These are phyloP conservation scores for Lepisosteus oculatus DNA, from an alignment of 2,113 vertebrate genomes.

Conservation along the genomic window DNA sequence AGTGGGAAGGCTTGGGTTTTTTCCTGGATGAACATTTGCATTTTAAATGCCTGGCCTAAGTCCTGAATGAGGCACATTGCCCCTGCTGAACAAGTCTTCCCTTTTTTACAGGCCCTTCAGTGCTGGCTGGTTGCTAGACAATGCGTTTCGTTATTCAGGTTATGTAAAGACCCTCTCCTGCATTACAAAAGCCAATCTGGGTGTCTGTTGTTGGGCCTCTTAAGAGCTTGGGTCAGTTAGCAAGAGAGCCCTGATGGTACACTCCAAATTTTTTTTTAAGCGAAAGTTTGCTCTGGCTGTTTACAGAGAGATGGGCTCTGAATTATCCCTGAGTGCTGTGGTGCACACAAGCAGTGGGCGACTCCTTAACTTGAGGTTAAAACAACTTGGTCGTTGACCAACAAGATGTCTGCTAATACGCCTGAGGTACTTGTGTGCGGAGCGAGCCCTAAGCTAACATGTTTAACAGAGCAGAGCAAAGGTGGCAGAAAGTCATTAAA, in stretches of 20 bases:
- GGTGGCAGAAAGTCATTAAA: no score
- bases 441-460: constrained; percentile 18
- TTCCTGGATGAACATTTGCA: constrained; percentile 35
- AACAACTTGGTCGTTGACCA: constrained; percentile 54
- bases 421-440: constrained; percentile 3
- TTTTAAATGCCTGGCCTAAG: constrained; percentile 49
- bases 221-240: constrained; percentile 66
- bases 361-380: constrained; percentile 46
- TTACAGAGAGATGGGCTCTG: constrained; percentile 34
- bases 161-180: constrained; percentile 74
- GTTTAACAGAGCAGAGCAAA: not conserved
- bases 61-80: constrained; percentile 36
- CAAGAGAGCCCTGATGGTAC: constrained; percentile 59
- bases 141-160: constrained; percentile 72
- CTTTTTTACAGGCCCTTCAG: constrained; percentile 63
- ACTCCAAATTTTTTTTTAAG: constrained; percentile 55
- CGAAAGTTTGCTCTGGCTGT: constrained; percentile 51
- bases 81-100: constrained; percentile 41
- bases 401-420: constrained; percentile 22
- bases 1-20: no score
- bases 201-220: constrained; percentile 63
- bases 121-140: constrained; percentile 68
- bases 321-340: constrained; percentile 39
- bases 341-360: not conserved
- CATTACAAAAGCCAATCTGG: constrained; percentile 69